Percentiles rank a stretch among this genome's conserved stretches.
phyloP scores from a whole-genome alignment of 2,113 vertebrate species.

The Scatophagus argus region DNA sequence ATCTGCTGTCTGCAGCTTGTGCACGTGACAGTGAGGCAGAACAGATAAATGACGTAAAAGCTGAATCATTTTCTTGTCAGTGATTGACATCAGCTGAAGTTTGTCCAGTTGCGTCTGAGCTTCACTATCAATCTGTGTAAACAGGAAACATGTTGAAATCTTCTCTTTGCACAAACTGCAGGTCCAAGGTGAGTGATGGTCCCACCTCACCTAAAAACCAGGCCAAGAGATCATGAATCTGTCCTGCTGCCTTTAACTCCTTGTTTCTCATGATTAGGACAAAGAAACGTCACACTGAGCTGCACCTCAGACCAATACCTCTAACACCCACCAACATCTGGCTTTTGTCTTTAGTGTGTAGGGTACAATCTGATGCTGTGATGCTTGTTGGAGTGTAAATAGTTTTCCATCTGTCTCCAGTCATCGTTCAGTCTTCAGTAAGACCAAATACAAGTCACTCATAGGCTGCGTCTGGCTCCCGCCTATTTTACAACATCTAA shows the following conservation, averaged over 20 bases:
- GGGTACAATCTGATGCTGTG: too few relatives aligned
- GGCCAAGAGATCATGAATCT: neutral
- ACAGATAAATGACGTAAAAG: too few relatives aligned
- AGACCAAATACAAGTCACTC: too few relatives aligned
- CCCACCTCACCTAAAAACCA: neutral
- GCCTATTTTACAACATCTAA: too few relatives aligned
- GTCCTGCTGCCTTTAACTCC: neutral
- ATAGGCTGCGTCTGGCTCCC: too few relatives aligned
- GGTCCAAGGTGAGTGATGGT: neutral
- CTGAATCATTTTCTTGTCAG: neutral
- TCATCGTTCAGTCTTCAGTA: too few relatives aligned
- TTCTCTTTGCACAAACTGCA: slow-evolving; percentile 11
- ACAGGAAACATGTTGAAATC: slow-evolving; percentile 36
- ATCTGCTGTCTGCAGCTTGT: too few relatives aligned
- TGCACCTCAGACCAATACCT: neutral
- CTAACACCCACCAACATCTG: too few relatives aligned
- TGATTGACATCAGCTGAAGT: neutral
- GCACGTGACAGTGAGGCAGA: too few relatives aligned
- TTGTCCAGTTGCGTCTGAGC: neutral
- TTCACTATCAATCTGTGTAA: neutral
- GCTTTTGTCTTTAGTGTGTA: too few relatives aligned
- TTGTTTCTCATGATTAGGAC: neutral
- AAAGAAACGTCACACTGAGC: neutral
- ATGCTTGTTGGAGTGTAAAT: too few relatives aligned
- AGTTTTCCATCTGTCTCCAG: too few relatives aligned